These are phyloP conservation scores for Spodoptera littoralis DNA, from an alignment of 2,888 invertebrate species.

Conservation along the genomic window DNA sequence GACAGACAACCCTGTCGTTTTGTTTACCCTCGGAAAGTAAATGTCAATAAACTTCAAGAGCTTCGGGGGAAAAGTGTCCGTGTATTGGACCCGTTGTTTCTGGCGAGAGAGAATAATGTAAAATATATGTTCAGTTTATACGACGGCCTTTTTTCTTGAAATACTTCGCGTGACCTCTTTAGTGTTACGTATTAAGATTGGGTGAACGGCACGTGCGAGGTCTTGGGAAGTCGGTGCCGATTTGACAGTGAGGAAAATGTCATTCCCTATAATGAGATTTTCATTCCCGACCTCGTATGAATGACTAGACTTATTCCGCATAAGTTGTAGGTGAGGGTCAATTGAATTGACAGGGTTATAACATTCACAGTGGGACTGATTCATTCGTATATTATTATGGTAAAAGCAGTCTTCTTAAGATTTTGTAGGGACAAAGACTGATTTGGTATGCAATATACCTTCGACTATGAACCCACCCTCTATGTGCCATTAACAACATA, in stretches of 20 bases:
- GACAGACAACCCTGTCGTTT: constrained; percentile 74
- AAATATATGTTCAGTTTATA: constrained; percentile 57
- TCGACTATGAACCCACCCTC: too few species aligned
- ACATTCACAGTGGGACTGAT: too few species aligned
- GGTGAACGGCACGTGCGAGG: constrained; percentile 23
- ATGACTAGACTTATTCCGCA: constrained; percentile 19
- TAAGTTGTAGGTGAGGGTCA: constrained; percentile 36
- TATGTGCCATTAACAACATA: too few species aligned
- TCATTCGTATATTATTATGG: too few species aligned
- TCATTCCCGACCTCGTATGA: constrained; percentile 23
- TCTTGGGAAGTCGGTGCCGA: constrained; percentile 12
- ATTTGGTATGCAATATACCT: too few species aligned
- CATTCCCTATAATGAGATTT: constrained; percentile 41
- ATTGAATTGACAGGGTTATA: constrained; percentile 16
- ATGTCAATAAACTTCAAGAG: constrained; percentile 87
- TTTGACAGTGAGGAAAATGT: constrained; percentile 29
- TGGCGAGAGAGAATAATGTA: constrained; percentile 63
- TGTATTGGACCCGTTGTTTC: constrained; percentile 73
- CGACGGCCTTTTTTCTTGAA: constrained; percentile 36
- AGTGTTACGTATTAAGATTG: constrained; percentile 43
- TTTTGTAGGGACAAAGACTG: too few species aligned
- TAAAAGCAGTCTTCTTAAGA: too few species aligned
- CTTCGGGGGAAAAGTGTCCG: constrained; percentile 78
- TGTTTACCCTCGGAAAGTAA: constrained; percentile 86
- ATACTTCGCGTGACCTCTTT: constrained; percentile 46